Percentiles rank a stretch among this genome's conserved stretches.
Conservation (phyloP, 2,888 invertebrate species). For the Endomychus coccineus region DNA sequence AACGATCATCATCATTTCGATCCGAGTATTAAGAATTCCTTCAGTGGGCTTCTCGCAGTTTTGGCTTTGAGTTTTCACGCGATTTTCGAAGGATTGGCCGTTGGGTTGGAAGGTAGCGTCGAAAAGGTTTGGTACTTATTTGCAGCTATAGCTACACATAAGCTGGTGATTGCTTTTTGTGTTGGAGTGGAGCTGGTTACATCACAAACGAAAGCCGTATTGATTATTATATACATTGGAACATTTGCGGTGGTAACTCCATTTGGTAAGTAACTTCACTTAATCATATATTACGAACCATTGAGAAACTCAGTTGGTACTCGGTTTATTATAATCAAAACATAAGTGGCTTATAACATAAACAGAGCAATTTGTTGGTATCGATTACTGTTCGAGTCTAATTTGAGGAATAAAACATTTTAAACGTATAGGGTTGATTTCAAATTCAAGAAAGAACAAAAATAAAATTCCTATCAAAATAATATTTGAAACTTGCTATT, state of each 20-base stretch:
- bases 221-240: conserved; percentile 51
- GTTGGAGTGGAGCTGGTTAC: conserved; percentile 57
- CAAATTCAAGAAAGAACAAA: too few relatives aligned
- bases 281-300: too few relatives aligned
- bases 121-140: conserved; percentile 56
- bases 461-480: too few relatives aligned
- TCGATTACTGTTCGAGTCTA: too few relatives aligned
- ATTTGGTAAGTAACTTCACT: conserved; percentile 41
- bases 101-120: conserved; percentile 54
- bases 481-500: too few relatives aligned
- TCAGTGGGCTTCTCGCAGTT: conserved; percentile 56
- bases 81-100: conserved; percentile 61
- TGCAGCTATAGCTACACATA: conserved; percentile 59
- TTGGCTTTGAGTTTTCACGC: conserved; percentile 62
- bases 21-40: conserved; percentile 49
- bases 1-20: conserved; percentile 19
- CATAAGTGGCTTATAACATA: too few relatives aligned
- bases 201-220: conserved; percentile 43
- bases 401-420: too few relatives aligned
- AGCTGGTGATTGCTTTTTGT: conserved; percentile 59
- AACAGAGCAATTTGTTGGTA: too few relatives aligned
- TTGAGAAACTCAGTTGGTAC: too few relatives aligned
- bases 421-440: too few relatives aligned
- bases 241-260: conserved; percentile 62
- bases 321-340: too few relatives aligned